These are phyloP conservation scores for Regulus satrapa DNA, from an alignment of 2,113 vertebrate genomes.

Conservation along the genomic window DNA sequence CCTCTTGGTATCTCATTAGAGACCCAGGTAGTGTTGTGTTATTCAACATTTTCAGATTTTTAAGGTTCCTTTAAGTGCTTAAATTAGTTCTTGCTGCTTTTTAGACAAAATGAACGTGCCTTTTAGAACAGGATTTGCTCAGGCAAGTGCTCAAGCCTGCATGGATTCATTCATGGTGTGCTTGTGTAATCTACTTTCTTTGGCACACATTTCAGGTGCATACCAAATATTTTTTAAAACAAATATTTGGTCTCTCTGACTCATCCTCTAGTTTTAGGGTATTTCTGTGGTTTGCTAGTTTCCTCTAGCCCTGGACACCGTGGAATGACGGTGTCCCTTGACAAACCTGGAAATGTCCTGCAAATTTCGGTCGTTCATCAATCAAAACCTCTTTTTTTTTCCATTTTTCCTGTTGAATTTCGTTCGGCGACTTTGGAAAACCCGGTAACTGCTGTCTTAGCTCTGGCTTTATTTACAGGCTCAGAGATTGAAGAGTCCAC, in stretches of 20 bases:
- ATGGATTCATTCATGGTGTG: neutral
- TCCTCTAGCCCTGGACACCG: neutral
- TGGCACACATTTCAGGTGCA: neutral
- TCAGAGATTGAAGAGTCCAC: neutral
- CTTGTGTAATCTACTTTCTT: neutral
- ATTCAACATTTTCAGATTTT: neutral
- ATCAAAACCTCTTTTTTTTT: neutral
- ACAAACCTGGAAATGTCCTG: neutral
- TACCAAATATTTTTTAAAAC: neutral
- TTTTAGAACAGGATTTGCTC: neutral
- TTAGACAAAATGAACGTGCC: neutral
- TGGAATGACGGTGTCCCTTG: neutral
- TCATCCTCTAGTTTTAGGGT: neutral
- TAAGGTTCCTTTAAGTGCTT: neutral
- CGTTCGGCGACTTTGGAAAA: neutral
- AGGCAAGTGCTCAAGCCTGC: neutral
- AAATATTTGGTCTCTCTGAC: neutral
- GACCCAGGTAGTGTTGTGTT: neutral
- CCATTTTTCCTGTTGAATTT: neutral
- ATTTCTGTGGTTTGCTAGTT: neutral
- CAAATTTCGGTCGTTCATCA: neutral
- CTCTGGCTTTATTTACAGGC: neutral
- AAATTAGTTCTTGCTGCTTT: neutral
- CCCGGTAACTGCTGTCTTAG: neutral
- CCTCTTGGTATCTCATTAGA: neutral